Percentiles rank a stretch among this genome's conserved stretches.
Conservation (phyloP, 2,888 invertebrate genomes). For the Epistrophe eligans region DNA sequence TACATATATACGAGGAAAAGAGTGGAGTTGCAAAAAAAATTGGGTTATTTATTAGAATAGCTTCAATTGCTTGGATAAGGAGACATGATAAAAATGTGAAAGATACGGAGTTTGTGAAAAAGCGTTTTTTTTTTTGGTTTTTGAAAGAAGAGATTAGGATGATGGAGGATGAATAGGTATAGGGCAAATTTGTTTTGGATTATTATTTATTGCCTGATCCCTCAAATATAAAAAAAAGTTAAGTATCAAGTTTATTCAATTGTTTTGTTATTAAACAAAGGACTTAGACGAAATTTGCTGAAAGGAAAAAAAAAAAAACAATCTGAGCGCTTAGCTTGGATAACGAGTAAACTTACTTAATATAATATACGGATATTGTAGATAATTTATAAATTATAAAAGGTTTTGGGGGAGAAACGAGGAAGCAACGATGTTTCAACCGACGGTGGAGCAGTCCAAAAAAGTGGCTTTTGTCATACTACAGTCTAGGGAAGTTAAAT, state of each 20-base stretch:
- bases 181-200: slow-evolving; percentile 1
- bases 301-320: not conserved
- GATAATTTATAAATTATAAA: too few species aligned
- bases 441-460: too few species aligned
- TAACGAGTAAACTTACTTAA: not conserved
- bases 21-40: slow-evolving; percentile 32
- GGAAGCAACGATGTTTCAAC: too few species aligned
- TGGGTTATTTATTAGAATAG: slow-evolving; percentile 15
- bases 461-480: too few species aligned
- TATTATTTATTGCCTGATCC: slow-evolving; percentile 21
- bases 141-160: slow-evolving; percentile 3
- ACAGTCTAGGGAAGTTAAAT: too few species aligned
- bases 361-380: too few species aligned
- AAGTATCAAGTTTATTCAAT: not conserved
- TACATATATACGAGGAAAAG: not conserved
- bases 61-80: slow-evolving; percentile 14
- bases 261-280: not conserved
- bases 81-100: slow-evolving; percentile 9
- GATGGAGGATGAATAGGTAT: not conserved
- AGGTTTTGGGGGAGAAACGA: too few species aligned
- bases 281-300: not conserved
- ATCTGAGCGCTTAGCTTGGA: not conserved
- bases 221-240: not conserved
- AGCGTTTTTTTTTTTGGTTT: not conserved
- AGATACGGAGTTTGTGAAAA: not conserved